Percentiles rank a stretch among this genome's conserved stretches.
phyloP scores from a whole-genome alignment of 2,888 invertebrate genomes.

The Patella caerulea region DNA sequence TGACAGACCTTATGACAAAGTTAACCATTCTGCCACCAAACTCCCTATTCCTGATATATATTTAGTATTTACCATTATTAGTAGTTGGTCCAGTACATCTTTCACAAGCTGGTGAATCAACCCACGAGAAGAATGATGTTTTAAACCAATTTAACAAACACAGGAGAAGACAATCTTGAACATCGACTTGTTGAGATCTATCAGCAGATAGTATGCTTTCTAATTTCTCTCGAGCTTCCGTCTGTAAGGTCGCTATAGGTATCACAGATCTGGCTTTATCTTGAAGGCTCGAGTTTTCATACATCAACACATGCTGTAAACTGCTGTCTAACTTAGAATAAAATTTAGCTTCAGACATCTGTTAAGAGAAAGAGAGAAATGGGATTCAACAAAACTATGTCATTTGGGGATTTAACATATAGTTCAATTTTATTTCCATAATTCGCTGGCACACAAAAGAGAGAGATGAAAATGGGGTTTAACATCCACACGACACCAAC shows the following conservation, averaged over 20 bases:
- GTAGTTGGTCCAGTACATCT: constrained; percentile 77
- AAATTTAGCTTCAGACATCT: constrained; percentile 60
- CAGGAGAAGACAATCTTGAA: constrained; percentile 80
- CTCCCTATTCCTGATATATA: no score
- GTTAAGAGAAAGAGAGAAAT: constrained; percentile 19
- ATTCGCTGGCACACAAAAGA: no score
- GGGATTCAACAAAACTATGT: no score
- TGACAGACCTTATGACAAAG: no score
- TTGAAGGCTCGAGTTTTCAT: constrained; percentile 80
- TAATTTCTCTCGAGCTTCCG: constrained; percentile 74
- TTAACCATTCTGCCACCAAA: background rate
- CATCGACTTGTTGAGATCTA: constrained; percentile 39
- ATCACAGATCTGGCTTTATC: constrained; percentile 79
- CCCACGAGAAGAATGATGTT: constrained; percentile 91
- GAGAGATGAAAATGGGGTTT: no score
- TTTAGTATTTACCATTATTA: constrained; percentile 28
- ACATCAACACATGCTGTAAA: constrained; percentile 77
- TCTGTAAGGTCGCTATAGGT: constrained; percentile 79
- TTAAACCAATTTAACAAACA: constrained; percentile 94
- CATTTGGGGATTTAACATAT: no score
- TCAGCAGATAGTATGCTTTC: constrained; percentile 31
- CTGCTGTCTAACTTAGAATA: constrained; percentile 52
- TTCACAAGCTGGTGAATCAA: constrained; percentile 81
- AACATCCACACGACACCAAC: no score
- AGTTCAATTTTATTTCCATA: no score